phyloP scores from a whole-genome alignment of 2,888 invertebrate species.

The Lithosia quadra region DNA sequence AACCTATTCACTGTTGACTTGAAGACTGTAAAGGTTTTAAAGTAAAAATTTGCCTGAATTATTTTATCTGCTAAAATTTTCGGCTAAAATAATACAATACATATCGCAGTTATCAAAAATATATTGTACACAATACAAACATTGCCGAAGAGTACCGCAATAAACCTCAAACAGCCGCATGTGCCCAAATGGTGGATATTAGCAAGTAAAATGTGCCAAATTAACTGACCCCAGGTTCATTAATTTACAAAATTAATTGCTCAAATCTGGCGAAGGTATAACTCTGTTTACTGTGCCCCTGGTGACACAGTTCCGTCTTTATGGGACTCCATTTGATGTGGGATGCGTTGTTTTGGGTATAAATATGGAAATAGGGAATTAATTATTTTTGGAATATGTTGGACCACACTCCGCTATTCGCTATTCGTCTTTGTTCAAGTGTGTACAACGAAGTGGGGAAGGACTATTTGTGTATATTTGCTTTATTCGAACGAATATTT shows the following conservation, averaged over 20 bases:
- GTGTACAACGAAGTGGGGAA: too few relatives aligned
- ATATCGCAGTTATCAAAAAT: neutral
- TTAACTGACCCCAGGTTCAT: constrained; percentile 45
- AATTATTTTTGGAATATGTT: neutral
- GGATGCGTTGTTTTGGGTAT: constrained; percentile 37
- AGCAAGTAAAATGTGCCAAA: constrained; percentile 49
- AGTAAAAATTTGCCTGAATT: too few relatives aligned
- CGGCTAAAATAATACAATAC: neutral
- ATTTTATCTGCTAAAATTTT: too few relatives aligned
- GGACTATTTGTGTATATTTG: too few relatives aligned
- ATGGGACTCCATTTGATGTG: constrained; percentile 31
- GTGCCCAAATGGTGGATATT: constrained; percentile 33
- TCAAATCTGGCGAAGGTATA: constrained; percentile 60
- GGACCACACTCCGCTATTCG: too few relatives aligned
- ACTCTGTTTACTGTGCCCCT: constrained; percentile 57
- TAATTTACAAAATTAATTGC: constrained; percentile 63
- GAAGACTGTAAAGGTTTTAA: too few relatives aligned
- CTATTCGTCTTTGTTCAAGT: too few relatives aligned
- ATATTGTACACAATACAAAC: neutral
- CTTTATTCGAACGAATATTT: too few relatives aligned
- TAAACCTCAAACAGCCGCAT: constrained; percentile 34
- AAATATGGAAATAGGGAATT: constrained; percentile 24
- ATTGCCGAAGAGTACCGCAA: constrained; percentile 21
- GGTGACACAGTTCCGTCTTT: constrained; percentile 60
- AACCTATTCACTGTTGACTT: too few relatives aligned